Percentiles rank a stretch among this genome's conserved stretches.
Conservation (phyloP, 2,888 invertebrate genomes). For the Ophion ellenae region DNA sequence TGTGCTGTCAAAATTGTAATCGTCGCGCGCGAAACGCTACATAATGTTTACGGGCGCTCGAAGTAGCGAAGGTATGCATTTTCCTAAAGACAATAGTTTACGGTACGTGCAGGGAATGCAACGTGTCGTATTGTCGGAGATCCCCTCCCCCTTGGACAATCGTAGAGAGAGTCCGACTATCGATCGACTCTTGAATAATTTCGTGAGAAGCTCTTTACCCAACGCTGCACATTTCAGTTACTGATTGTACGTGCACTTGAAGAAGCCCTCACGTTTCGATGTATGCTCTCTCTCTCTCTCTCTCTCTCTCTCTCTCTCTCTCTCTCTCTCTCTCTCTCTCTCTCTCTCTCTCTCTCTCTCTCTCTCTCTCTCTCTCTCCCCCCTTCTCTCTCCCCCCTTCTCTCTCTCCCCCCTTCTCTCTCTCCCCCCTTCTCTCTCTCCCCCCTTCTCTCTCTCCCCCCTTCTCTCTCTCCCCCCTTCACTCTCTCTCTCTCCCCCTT, state of each 20-base stretch:
- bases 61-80: constrained; percentile 20
- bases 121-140: constrained; percentile 38
- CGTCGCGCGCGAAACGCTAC: neutral
- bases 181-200: constrained; percentile 83
- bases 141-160: constrained; percentile 27
- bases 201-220: constrained; percentile 78
- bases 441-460: no score
- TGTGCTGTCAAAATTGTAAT: neutral
- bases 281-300: constrained; percentile 58
- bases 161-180: constrained; percentile 74
- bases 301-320: constrained; percentile 23
- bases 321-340: no score
- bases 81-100: constrained; percentile 42
- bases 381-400: no score
- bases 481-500: no score
- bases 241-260: constrained; percentile 70
- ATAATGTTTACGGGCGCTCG: neutral
- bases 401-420: no score
- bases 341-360: no score
- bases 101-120: constrained; percentile 54
- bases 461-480: no score
- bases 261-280: constrained; percentile 65
- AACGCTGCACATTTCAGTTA: constrained; percentile 77
- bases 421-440: no score
- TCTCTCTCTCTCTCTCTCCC: no score